Percentiles rank a stretch among this genome's conserved stretches.
Evolutionary conservation across 2,888 invertebrate genomes (phyloP).

Genomic region (Phragmatobia fuliginosa): DNA sequence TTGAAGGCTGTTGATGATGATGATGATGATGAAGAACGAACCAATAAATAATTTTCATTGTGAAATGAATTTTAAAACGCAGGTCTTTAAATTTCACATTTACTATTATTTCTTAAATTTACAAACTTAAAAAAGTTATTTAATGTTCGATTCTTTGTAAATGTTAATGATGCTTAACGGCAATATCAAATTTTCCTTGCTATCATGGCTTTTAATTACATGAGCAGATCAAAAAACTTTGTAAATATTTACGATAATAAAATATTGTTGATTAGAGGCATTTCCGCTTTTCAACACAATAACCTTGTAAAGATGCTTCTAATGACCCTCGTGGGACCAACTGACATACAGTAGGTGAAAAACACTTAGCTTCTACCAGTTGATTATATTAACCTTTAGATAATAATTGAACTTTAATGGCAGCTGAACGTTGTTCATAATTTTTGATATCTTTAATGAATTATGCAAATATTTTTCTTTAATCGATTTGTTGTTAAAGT

Average conservation of each 20-base stretch:
- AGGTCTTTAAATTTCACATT: too few relatives aligned
- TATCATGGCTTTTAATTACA: neutral
- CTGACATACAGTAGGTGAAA: constrained; percentile 10
- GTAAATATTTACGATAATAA: neutral
- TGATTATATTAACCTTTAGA: constrained; percentile 15
- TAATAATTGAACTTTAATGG: constrained; percentile 6
- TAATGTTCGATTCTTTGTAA: too few relatives aligned
- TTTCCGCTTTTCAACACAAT: neutral
- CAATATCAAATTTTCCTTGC: neutral
- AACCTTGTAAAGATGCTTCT: constrained; percentile 11
- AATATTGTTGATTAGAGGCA: constrained; percentile 1
- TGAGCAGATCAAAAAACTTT: neutral
- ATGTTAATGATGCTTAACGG: too few relatives aligned
- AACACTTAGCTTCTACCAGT: constrained; percentile 16
- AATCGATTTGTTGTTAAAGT: too few relatives aligned
- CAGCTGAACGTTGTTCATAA: neutral
- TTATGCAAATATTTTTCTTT: too few relatives aligned
- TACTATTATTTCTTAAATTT: too few relatives aligned
- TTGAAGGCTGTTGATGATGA: too few relatives aligned
- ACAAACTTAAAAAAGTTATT: too few relatives aligned
- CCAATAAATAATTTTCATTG: too few relatives aligned
- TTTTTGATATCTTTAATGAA: neutral
- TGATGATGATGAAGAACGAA: too few relatives aligned
- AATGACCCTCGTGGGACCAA: constrained; percentile 7
- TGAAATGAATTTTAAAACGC: too few relatives aligned